phyloP scores from a whole-genome alignment of 2,888 invertebrate genomes.

The Eupithecia inturbata region DNA sequence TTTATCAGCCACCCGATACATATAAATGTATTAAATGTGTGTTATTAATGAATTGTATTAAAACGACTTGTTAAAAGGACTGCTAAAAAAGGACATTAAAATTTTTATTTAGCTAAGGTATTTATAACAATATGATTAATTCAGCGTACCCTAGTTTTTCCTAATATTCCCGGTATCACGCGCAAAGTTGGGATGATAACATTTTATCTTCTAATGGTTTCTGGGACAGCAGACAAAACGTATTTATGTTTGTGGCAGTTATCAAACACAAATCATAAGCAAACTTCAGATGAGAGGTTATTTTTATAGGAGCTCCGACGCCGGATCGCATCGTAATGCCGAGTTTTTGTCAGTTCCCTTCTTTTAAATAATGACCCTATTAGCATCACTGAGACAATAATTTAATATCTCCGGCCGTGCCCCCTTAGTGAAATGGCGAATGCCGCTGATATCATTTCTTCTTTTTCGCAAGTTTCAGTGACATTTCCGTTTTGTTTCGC shows the following conservation, averaged over 20 bases:
- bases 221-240: slow-evolving; percentile 20
- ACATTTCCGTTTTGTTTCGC: slow-evolving; percentile 41
- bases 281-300: slow-evolving; percentile 35
- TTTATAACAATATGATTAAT: neutral
- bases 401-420: slow-evolving; percentile 63
- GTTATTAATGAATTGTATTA: too few species aligned
- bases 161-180: neutral
- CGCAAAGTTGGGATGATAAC: slow-evolving; percentile 5
- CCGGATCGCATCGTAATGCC: slow-evolving; percentile 41
- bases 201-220: slow-evolving; percentile 20
- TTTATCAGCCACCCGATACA: neutral
- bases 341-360: slow-evolving; percentile 61
- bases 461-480: slow-evolving; percentile 47
- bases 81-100: neutral
- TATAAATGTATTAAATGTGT: neutral
- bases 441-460: slow-evolving; percentile 57
- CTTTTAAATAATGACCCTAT: slow-evolving; percentile 72
- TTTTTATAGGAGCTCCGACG: slow-evolving; percentile 32
- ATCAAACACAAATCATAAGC: slow-evolving; percentile 39
- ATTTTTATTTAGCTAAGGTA: neutral
- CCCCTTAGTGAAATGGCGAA: slow-evolving; percentile 57
- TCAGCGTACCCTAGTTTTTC: neutral
- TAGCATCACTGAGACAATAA: slow-evolving; percentile 72
- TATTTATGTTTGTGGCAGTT: slow-evolving; percentile 32
- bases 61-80: neutral